Evolutionary conservation across 2,888 invertebrate species (phyloP), one percentile per base, ranked within the genome.

Genomic region (Odontomyia ornata): DNA sequence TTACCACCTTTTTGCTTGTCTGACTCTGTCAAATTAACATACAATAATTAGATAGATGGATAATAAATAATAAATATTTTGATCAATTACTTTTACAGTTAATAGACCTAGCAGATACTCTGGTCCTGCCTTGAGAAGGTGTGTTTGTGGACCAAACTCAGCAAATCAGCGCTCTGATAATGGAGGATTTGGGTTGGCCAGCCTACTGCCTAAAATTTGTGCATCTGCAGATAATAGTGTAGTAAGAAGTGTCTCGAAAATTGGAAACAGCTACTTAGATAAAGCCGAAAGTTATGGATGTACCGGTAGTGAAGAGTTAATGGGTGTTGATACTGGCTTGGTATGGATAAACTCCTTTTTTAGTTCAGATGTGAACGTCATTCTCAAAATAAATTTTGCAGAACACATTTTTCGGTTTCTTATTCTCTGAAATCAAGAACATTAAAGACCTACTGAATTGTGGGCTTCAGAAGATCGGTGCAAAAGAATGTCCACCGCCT

Each of bases 401-500:
- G 71, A 71, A 71, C 18, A 25, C 71, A 27, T 47, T 71, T 11
- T 71, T 71, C 11, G 71, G 71, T 13, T 47, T 71, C 46, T 15
- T 71, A 27, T 71, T 47, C 18, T 25, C 71, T 15, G 71, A 71
- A 25, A 46, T 71, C 15, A 71, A 71, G n/a, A 71, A 71, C n/a
- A 71, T 71, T 27, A 71, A 71, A 28, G 27, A 71, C 7, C 1
- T 27, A 27, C 27, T 71, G 13, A 71, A 71, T 52, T 47, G 47
- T n/a, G 71, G 71, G 15, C 71, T 71, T 4, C 71, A 27, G 25
- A 71, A 71, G 18, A 47, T 71, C 15, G 47, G 27, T 11, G 71
- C 13, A 21, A 67, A 43, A 3, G 43, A 36, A 0, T 7, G 13
- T n/a, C 11, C 67, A 21, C n/a, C 2, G 1, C 3, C 5, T 3